These are phyloP conservation scores for Scalopus aquaticus DNA, from an alignment of 2,113 vertebrate genomes.

Conservation along the genomic window DNA sequence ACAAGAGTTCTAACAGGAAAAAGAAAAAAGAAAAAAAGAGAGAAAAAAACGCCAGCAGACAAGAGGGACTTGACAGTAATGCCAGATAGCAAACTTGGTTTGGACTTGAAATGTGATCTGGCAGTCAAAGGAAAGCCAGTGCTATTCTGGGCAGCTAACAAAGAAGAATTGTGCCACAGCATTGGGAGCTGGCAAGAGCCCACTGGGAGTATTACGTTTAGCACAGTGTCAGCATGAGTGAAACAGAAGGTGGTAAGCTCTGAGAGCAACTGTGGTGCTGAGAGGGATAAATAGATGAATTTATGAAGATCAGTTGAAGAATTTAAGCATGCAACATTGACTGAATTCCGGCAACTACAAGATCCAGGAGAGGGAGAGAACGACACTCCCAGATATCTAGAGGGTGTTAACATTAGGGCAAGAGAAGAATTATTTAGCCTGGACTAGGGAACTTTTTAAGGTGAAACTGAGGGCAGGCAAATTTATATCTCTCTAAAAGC, in stretches of 20 bases:
- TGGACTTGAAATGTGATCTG: slow-evolving; percentile 70
- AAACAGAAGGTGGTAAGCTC: background rate
- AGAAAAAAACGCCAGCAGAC: slow-evolving; percentile 10
- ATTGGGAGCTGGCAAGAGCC: slow-evolving; percentile 21
- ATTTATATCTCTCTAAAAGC: slow-evolving; percentile 35
- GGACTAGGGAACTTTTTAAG: slow-evolving; percentile 1
- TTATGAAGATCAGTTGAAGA: slow-evolving; percentile 16
- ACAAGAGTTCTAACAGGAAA: background rate
- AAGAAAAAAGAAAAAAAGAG: background rate
- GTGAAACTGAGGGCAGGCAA: slow-evolving; percentile 45
- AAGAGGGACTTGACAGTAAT: slow-evolving; percentile 55
- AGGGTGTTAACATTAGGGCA: background rate
- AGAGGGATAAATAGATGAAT: background rate
- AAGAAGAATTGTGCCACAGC: slow-evolving; percentile 62
- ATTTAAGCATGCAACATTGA: background rate
- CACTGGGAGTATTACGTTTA: slow-evolving; percentile 61
- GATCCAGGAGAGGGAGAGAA: background rate
- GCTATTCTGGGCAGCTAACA: slow-evolving; percentile 72
- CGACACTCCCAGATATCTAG: slow-evolving; percentile 30
- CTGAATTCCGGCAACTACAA: background rate
- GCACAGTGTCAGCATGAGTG: slow-evolving; percentile 42
- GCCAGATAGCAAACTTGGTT: slow-evolving; percentile 61
- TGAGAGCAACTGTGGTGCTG: background rate
- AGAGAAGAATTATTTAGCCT: slow-evolving; percentile 26
- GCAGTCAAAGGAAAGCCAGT: slow-evolving; percentile 51